Conservation (phyloP, 2,797 vertebrate genomes). For the Centropyge bicolor region DNA sequence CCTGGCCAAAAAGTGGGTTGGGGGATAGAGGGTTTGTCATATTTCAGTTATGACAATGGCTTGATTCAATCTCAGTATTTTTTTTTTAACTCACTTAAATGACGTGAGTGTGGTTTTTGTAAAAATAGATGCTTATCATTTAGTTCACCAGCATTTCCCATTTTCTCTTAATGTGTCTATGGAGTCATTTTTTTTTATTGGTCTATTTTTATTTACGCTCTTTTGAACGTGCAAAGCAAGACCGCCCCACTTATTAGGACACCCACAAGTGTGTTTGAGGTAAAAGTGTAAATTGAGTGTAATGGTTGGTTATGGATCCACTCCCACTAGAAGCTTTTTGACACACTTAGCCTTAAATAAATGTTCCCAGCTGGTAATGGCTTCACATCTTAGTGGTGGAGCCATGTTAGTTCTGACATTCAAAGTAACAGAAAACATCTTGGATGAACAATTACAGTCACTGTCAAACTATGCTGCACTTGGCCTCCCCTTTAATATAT, state of each 20-base stretch:
- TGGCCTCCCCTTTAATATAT: slow-evolving; percentile 21
- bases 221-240: slow-evolving; percentile 62
- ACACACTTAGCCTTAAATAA: slow-evolving; percentile 74
- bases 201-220: slow-evolving; percentile 49
- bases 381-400: slow-evolving; percentile 65
- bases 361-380: slow-evolving; percentile 66
- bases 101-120: slow-evolving; percentile 20
- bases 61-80: background rate
- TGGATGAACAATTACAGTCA: slow-evolving; percentile 29
- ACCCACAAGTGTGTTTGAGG: slow-evolving; percentile 69
- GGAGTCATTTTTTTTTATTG: slow-evolving; percentile 42
- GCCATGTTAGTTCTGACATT: slow-evolving; percentile 39
- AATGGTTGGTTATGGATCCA: slow-evolving; percentile 65
- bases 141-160: background rate
- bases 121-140: slow-evolving; percentile 33
- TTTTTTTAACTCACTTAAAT: background rate
- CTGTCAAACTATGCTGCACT: slow-evolving; percentile 28
- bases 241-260: slow-evolving; percentile 57
- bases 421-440: slow-evolving; percentile 46
- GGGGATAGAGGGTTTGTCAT: slow-evolving; percentile 19
- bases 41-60: slow-evolving; percentile 29
- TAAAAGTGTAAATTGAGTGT: slow-evolving; percentile 78
- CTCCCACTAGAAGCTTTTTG: slow-evolving; percentile 65
- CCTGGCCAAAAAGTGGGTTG: slow-evolving; percentile 26
- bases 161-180: slow-evolving; percentile 19